Percentiles rank a stretch among this genome's conserved stretches.
Conservation (phyloP, 2,113 vertebrate genomes). For the Pithys albifrons region DNA sequence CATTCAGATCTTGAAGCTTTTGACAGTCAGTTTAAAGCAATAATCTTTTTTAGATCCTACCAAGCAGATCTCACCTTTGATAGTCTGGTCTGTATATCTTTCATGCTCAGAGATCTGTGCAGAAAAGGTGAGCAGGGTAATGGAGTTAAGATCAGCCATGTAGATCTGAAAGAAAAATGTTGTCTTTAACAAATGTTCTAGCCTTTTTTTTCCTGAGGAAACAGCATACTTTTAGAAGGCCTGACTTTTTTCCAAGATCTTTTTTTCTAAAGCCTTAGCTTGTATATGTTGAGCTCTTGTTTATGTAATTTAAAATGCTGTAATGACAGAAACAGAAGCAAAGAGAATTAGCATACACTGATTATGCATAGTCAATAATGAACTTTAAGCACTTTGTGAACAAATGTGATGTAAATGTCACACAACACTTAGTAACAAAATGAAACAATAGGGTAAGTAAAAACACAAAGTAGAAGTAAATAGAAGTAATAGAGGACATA, state of each 20-base stretch:
- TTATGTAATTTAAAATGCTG: conserved; percentile 2
- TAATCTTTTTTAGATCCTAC: not conserved
- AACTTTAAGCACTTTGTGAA: not conserved
- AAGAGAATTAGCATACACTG: not conserved
- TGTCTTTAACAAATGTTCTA: not conserved
- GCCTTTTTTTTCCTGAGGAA: not conserved
- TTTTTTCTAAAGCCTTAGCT: not conserved
- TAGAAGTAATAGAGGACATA: not conserved
- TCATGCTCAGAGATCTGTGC: conserved; percentile 18
- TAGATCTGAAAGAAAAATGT: conserved; percentile 35
- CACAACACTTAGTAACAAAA: not conserved
- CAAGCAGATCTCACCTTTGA: conserved; percentile 20
- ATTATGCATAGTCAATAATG: conserved; percentile 20
- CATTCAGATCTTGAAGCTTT: not conserved
- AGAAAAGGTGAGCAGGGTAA: conserved; percentile 2
- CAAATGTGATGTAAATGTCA: conserved; percentile 16
- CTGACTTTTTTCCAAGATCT: not conserved
- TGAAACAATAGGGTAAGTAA: not conserved
- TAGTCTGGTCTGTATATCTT: not conserved
- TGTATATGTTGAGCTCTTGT: not conserved
- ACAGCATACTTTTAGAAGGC: not conserved
- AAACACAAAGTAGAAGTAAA: not conserved
- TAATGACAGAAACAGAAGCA: not conserved
- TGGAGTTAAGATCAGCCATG: conserved; percentile 17
- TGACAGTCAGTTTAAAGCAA: conserved; percentile 14